These are phyloP conservation scores for Hypomecis punctinalis DNA, from an alignment of 2,888 invertebrate genomes.

Conservation along the genomic window DNA sequence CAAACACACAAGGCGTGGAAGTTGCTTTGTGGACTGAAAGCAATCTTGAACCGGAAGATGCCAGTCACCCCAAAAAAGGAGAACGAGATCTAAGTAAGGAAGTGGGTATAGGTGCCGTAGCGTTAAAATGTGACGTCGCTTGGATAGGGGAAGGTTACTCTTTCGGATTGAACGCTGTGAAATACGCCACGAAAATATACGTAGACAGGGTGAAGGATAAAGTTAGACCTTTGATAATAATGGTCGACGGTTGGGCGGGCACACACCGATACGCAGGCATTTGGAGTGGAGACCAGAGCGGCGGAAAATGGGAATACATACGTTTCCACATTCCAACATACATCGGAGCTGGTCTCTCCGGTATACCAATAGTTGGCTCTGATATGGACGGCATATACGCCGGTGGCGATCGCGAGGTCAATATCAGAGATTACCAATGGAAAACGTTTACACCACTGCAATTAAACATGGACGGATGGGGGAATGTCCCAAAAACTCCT, in stretches of 20 bases:
- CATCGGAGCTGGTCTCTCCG: slow-evolving; percentile 75
- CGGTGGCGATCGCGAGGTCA: slow-evolving; percentile 65
- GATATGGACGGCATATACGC: slow-evolving; percentile 79
- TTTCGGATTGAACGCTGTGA: slow-evolving; percentile 71
- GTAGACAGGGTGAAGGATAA: slow-evolving; percentile 52
- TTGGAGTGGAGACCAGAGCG: slow-evolving; percentile 78
- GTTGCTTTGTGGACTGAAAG: slow-evolving; percentile 78
- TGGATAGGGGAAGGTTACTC: slow-evolving; percentile 79
- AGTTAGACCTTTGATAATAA: slow-evolving; percentile 69
- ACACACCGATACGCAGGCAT: slow-evolving; percentile 75
- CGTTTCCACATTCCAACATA: slow-evolving; percentile 79
- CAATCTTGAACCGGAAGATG: slow-evolving; percentile 70
- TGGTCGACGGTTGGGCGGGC: slow-evolving; percentile 80
- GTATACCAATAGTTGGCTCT: slow-evolving; percentile 72
- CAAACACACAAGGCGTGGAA: slow-evolving; percentile 68
- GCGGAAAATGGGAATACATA: slow-evolving; percentile 80
- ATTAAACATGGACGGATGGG: slow-evolving; percentile 81
- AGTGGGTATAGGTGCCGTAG: slow-evolving; percentile 68
- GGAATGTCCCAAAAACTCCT: slow-evolving; percentile 69
- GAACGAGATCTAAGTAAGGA: slow-evolving; percentile 75
- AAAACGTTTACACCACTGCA: slow-evolving; percentile 78
- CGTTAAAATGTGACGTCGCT: slow-evolving; percentile 78
- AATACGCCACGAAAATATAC: slow-evolving; percentile 68
- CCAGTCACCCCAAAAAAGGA: slow-evolving; percentile 72
- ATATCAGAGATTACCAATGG: slow-evolving; percentile 78